A percentile compares a stretch with the other conserved stretches of the same genome.
Evolutionary conservation across 1,140 invertebrate genomes (phyloP).

Genomic region (Aphidius ervi): DNA sequence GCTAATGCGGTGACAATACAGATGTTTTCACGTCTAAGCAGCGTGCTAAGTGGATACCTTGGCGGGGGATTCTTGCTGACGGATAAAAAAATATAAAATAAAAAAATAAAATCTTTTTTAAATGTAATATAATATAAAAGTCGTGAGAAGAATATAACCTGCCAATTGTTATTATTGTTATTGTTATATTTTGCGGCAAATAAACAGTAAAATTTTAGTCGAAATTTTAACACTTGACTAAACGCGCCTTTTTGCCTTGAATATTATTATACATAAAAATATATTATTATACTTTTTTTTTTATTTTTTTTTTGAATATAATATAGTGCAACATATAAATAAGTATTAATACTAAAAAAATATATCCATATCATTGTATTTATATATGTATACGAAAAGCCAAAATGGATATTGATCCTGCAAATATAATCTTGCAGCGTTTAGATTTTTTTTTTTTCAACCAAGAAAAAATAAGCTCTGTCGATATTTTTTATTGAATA

Average conservation of each 20-base stretch:
- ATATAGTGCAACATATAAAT: neutral
- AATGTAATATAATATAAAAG: neutral
- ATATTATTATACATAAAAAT: neutral
- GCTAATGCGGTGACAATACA: slow-evolving; percentile 43
- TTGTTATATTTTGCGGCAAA: neutral
- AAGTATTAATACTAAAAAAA: slow-evolving; percentile 8
- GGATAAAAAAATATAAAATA: neutral
- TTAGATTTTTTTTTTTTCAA: slow-evolving; percentile 10
- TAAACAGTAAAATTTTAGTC: slow-evolving; percentile 20
- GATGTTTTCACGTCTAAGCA: slow-evolving; percentile 46
- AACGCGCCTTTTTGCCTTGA: slow-evolving; percentile 27
- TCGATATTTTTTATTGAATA: neutral
- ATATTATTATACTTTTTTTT: neutral
- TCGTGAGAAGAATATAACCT: neutral
- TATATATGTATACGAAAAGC: slow-evolving; percentile 6
- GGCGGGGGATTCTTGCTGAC: slow-evolving; percentile 16
- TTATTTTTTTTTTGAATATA: neutral
- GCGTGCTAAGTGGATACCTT: slow-evolving; percentile 43
- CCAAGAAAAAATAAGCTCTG: neutral
- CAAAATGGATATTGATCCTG: slow-evolving; percentile 24
- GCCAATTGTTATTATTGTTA: neutral
- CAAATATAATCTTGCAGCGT: slow-evolving; percentile 15
- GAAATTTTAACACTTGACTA: slow-evolving; percentile 26
- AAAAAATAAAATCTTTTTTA: too few relatives aligned
- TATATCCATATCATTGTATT: slow-evolving; percentile 1